Evolutionary conservation across 37 sponge, comb jelly and placozoan genomes (phyloP).

Genomic region (Oscarella lobularis): DNA sequence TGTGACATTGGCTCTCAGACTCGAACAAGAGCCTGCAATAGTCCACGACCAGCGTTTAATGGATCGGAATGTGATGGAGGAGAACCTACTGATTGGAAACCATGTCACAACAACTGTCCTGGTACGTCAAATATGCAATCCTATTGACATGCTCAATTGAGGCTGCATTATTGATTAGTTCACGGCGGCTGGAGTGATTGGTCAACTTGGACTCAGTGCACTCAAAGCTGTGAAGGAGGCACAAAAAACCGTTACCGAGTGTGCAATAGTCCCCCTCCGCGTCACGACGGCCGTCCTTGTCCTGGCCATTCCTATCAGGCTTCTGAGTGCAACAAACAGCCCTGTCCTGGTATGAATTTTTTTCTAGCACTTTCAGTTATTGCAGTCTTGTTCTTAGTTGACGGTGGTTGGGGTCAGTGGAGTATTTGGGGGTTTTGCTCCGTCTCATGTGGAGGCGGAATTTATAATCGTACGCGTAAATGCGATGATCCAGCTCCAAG

Average conservation of each 20-base stretch:
- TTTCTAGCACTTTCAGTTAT: too few species aligned
- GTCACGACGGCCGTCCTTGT: not conserved
- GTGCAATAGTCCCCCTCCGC: not conserved
- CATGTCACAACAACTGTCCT: too few species aligned
- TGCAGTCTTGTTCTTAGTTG: not conserved
- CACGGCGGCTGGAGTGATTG: not conserved
- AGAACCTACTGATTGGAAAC: too few species aligned
- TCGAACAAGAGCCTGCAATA: conserved; percentile 11
- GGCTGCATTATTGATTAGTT: too few species aligned
- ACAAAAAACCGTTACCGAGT: not conserved
- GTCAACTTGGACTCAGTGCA: not conserved
- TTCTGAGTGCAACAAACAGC: conserved; percentile 1
- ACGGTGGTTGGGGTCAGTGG: not conserved
- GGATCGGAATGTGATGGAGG: conserved; percentile 10
- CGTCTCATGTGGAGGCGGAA: not conserved
- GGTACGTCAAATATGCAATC: too few species aligned
- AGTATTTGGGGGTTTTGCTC: not conserved
- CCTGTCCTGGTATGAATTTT: not conserved
- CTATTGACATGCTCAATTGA: too few species aligned
- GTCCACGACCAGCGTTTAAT: conserved; percentile 3
- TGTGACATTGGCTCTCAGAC: conserved; percentile 10
- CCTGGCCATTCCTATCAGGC: not conserved
- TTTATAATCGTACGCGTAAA: not conserved
- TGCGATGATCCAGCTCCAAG: not conserved
- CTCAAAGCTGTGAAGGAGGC: not conserved